A percentile compares a stretch with the other conserved stretches of the same genome.
These are phyloP conservation scores for Poecilobothrus nobilitatus DNA, from an alignment of 2,888 invertebrate species.

Conservation along the genomic window DNA sequence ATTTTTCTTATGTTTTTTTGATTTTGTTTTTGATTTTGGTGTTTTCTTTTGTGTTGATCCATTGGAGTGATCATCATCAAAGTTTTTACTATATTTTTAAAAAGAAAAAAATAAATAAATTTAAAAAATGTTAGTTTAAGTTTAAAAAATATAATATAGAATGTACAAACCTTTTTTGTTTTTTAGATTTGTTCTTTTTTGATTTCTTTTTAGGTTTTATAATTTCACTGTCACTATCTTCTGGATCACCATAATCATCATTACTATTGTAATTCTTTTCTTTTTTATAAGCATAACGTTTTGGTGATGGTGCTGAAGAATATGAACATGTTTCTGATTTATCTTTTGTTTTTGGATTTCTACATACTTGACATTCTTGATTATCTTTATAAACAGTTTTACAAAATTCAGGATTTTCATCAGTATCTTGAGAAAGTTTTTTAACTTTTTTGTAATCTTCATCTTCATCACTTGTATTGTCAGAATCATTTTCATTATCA, in stretches of 20 bases:
- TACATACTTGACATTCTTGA: constrained; percentile 59
- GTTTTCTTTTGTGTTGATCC: not conserved
- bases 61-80: not conserved
- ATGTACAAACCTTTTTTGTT: not conserved
- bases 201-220: not conserved
- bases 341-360: constrained; percentile 64
- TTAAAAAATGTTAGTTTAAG: too few species aligned
- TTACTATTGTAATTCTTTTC: constrained; percentile 52
- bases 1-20: not conserved
- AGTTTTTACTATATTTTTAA: not conserved
- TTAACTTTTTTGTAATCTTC: constrained; percentile 52
- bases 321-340: constrained; percentile 74
- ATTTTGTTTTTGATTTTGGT: not conserved
- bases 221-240: constrained; percentile 19
- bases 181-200: not conserved
- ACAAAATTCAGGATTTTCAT: constrained; percentile 57
- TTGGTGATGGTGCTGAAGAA: constrained; percentile 62
- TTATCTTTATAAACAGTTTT: constrained; percentile 55
- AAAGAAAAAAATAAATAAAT: not conserved
- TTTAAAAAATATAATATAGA: not conserved
- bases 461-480: not conserved
- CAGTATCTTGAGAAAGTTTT: constrained; percentile 53
- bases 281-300: constrained; percentile 58
- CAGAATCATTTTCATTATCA: not conserved
- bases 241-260: constrained; percentile 20